phyloP scores from a whole-genome alignment of 2,797 vertebrate species.

The Sparus aurata region DNA sequence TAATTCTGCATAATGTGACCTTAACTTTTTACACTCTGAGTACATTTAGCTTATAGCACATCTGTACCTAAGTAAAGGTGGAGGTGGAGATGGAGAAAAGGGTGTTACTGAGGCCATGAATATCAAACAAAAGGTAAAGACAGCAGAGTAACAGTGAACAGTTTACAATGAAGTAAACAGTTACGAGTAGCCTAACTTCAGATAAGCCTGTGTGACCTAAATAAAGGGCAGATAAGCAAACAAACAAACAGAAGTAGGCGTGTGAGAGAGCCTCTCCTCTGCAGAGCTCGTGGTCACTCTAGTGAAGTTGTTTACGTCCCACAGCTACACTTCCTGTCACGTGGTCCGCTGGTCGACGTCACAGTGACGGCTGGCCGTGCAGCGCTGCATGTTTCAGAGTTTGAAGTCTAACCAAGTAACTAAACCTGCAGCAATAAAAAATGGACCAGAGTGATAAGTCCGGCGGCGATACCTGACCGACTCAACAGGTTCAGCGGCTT shows the following conservation, averaged over 20 bases:
- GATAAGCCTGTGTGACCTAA: not conserved
- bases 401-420: slow-evolving; percentile 80
- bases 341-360: slow-evolving; percentile 68
- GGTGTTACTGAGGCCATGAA: no score
- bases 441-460: slow-evolving; percentile 57
- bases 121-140: not conserved
- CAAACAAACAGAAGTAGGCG: not conserved
- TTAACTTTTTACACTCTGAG: not conserved
- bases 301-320: slow-evolving; percentile 76
- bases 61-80: no score
- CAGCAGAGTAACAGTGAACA: not conserved
- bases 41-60: no score
- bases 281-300: slow-evolving; percentile 40
- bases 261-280: not conserved
- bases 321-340: slow-evolving; percentile 72
- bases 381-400: slow-evolving; percentile 71
- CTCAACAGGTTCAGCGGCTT: not conserved
- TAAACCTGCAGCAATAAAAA: slow-evolving; percentile 71
- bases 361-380: slow-evolving; percentile 57
- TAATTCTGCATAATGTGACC: not conserved
- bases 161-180: not conserved
- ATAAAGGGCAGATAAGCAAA: not conserved
- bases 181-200: no score
- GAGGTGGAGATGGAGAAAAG: not conserved
- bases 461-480: slow-evolving; percentile 36